Evolutionary conservation across 2,888 invertebrate genomes (phyloP), one percentile per base, ranked within the genome.

Genomic region (Myopa tessellatipennis): DNA sequence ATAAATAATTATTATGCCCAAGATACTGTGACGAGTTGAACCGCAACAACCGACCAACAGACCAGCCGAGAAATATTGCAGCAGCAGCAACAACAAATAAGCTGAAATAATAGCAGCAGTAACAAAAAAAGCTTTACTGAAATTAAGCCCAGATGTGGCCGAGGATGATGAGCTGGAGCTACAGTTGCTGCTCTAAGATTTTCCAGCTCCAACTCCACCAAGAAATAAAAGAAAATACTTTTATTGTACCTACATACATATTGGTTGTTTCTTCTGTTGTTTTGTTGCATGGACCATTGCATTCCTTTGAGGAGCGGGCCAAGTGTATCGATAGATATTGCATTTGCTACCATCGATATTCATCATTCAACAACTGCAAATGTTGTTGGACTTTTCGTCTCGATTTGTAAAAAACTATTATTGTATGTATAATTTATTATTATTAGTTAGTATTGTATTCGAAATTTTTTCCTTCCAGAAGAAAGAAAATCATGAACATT

Each of bases 1-100:
- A 74, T 74, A 74, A 74, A 74, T 74, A 74, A 74, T 74, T 74
- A 74, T 74, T 55, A 74, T 68, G 74, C 58, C 67, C 74, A 74
- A 74, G 68, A 74, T 67, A 68, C 67, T 68, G 67, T 74, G 74
- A 74, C 74, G 74, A 74, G 58, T 16, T 55, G 65, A 74, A 67
- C 74, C 74, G 58, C 74, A 74, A 55, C 67, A 63, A 10, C 50
- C 63, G 50, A 65, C 40, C 72, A 26, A 40, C 45, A 71, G 71
- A 50, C 71, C 55, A 71, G 52, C 50, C 58, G 36, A 55, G 58
- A 71, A 71, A 58, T 26, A 71, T 58, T n/a, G 12, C 18, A 58
- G 60, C 58, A 34, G 40, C 68, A 55, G 38, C 67, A 74, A 58
- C 36, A 61, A 61, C 72, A 58, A 26, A 72, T 36, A 36, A 14